Evolutionary conservation across 2,113 vertebrate genomes (phyloP).

Genomic region (Scophthalmus maximus): DNA sequence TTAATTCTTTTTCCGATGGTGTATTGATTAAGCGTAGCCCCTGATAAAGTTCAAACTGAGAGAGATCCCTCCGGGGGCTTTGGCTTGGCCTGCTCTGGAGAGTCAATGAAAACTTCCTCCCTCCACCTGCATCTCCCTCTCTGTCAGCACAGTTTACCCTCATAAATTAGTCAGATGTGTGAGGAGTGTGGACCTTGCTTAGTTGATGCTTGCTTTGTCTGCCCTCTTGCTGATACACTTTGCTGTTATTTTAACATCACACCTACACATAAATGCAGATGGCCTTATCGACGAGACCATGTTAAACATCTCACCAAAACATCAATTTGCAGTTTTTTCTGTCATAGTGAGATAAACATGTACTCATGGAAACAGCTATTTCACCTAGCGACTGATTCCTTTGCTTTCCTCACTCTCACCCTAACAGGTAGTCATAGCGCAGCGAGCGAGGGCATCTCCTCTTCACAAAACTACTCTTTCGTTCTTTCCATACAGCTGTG

Average conservation of each 20-base stretch:
- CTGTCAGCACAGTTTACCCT: constrained; percentile 89
- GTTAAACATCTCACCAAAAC: constrained; percentile 51
- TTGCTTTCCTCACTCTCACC: constrained; percentile 38
- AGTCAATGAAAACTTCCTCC: constrained; percentile 99
- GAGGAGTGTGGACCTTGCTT: constrained; percentile 90
- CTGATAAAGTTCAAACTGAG: constrained; percentile 99
- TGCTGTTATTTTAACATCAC: constrained; percentile 85
- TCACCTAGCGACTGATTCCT: constrained; percentile 48
- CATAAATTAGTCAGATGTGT: constrained; percentile 98
- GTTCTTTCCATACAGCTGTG: constrained; percentile 86
- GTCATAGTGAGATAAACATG: constrained; percentile 58
- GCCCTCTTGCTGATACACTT: constrained; percentile 88
- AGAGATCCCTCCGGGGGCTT: constrained; percentile 89
- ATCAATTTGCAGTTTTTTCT: constrained; percentile 3
- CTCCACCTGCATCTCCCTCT: constrained; percentile 87
- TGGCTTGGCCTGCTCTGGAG: constrained; percentile 87
- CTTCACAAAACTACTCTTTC: constrained; percentile 85
- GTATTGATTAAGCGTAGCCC: constrained; percentile 99
- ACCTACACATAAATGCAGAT: constrained; percentile 66
- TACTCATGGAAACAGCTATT: not conserved
- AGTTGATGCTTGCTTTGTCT: constrained; percentile 89
- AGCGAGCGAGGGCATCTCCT: constrained; percentile 86
- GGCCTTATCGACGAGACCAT: not conserved
- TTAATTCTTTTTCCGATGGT: constrained; percentile 99
- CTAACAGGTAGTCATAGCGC: constrained; percentile 60